phyloP scores from a whole-genome alignment of 1,140 invertebrate species.

The Cardiocondyla obscurior region DNA sequence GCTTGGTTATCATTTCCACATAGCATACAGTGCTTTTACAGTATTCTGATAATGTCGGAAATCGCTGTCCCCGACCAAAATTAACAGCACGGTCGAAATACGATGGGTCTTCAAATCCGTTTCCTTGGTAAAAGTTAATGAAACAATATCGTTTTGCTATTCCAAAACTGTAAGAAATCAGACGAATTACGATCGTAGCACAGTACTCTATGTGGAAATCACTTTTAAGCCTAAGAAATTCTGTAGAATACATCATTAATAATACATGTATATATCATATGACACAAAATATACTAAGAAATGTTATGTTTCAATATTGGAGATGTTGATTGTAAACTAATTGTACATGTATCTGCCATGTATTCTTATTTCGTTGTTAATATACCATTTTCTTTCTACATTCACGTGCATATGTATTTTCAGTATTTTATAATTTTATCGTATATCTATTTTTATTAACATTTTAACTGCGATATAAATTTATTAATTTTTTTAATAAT shows the following conservation, averaged over 20 bases:
- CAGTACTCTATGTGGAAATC: no score
- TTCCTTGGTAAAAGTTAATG: no score
- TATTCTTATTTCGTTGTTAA: slow-evolving; percentile 67
- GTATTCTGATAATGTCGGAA: no score
- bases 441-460: slow-evolving; percentile 36
- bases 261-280: slow-evolving; percentile 29
- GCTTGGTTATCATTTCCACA: no score
- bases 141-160: no score
- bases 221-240: neutral
- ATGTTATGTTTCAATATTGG: slow-evolving; percentile 82
- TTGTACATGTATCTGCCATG: slow-evolving; percentile 80
- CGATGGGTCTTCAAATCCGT: no score
- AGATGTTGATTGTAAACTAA: slow-evolving; percentile 31
- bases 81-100: no score
- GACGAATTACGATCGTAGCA: no score
- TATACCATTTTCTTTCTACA: slow-evolving; percentile 52
- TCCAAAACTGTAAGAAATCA: no score
- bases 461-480: neutral
- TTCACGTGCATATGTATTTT: slow-evolving; percentile 31
- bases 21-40: no score
- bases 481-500: no score
- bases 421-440: slow-evolving; percentile 55
- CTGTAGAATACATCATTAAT: slow-evolving; percentile 22
- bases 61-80: no score
- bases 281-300: slow-evolving; percentile 70